phyloP scores from a whole-genome alignment of 2,113 vertebrate genomes.

The Perca schrenkii region DNA sequence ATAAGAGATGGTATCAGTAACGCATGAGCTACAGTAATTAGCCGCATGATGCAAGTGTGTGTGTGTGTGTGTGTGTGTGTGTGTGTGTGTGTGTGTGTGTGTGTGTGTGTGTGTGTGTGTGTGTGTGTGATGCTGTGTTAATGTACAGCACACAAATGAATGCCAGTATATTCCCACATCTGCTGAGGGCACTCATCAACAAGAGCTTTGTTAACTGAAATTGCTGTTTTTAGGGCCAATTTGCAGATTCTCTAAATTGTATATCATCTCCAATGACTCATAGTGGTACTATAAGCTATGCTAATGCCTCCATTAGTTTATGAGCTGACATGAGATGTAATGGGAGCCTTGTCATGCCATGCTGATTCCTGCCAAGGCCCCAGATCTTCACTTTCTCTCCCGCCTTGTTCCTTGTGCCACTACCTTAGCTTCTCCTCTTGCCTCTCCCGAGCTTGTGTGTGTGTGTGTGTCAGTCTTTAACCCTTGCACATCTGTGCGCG shows the following conservation, averaged over 20 bases:
- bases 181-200: slow-evolving; percentile 70
- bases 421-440: slow-evolving; percentile 35
- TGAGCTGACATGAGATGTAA: slow-evolving; percentile 70
- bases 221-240: slow-evolving; percentile 61
- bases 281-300: slow-evolving; percentile 71
- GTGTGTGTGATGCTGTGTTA: slow-evolving; percentile 45
- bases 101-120: slow-evolving; percentile 35
- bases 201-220: slow-evolving; percentile 62
- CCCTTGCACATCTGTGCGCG: too few relatives aligned
- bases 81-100: slow-evolving; percentile 40
- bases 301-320: slow-evolving; percentile 77
- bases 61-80: slow-evolving; percentile 56
- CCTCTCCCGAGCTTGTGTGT: slow-evolving; percentile 20
- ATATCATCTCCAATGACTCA: slow-evolving; percentile 71
- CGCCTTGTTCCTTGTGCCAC: slow-evolving; percentile 52
- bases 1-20: slow-evolving; percentile 86
- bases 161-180: slow-evolving; percentile 56
- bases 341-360: slow-evolving; percentile 64
- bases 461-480: slow-evolving; percentile 22
- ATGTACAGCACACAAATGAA: slow-evolving; percentile 58
- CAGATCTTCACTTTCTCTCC: slow-evolving; percentile 61
- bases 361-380: slow-evolving; percentile 66
- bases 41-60: slow-evolving; percentile 77
- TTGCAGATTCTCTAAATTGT: slow-evolving; percentile 69
- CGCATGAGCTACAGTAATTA: slow-evolving; percentile 85